A percentile compares a stretch with the other conserved stretches of the same genome.
Conservation (phyloP, 2,113 vertebrate species). For the Megaptera novaeangliae region DNA sequence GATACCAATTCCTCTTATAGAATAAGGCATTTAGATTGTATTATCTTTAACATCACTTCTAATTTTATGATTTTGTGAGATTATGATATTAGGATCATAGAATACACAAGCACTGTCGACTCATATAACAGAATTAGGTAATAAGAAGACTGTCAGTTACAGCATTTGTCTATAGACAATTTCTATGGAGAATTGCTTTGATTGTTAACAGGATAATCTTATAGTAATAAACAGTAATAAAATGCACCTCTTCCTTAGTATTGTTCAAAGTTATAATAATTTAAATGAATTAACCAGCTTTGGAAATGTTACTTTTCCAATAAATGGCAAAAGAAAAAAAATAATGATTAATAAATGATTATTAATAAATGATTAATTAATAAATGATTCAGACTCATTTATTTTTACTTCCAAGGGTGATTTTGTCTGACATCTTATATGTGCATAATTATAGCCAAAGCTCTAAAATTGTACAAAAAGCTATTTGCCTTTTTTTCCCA, state of each 20-base stretch:
- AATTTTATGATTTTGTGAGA: neutral
- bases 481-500: slow-evolving; percentile 17
- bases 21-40: neutral
- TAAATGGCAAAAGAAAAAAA: slow-evolving; percentile 39
- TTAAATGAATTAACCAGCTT: slow-evolving; percentile 66
- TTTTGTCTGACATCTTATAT: slow-evolving; percentile 53
- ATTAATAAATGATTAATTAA: slow-evolving; percentile 68
- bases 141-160: neutral
- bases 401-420: slow-evolving; percentile 53
- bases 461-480: slow-evolving; percentile 35
- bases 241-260: slow-evolving; percentile 40
- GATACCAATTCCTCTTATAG: neutral
- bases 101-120: neutral
- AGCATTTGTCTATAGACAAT: neutral
- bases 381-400: slow-evolving; percentile 57
- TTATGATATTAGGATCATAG: neutral
- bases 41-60: neutral
- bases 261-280: slow-evolving; percentile 67
- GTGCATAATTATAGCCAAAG: slow-evolving; percentile 52
- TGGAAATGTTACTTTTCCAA: slow-evolving; percentile 67
- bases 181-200: slow-evolving; percentile 3
- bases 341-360: slow-evolving; percentile 61
- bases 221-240: slow-evolving; percentile 44
- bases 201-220: slow-evolving; percentile 37
- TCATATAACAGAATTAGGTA: neutral